phyloP scores from a whole-genome alignment of 2,888 invertebrate species.

The Hydroisotoma schaefferi region DNA sequence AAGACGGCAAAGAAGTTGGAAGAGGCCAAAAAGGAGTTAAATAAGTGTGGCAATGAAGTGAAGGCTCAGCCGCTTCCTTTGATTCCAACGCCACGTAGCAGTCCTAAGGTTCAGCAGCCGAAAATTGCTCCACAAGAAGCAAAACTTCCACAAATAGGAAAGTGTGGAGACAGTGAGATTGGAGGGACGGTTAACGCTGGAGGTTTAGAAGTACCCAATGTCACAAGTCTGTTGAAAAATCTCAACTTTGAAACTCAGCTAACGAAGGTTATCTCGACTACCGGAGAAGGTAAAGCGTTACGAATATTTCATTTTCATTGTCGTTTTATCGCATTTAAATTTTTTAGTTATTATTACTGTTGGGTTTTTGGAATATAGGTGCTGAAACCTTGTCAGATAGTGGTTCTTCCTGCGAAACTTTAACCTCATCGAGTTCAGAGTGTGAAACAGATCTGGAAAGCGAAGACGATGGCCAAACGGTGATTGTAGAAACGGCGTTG shows the following conservation, averaged over 20 bases:
- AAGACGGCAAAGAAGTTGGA: slow-evolving; percentile 52
- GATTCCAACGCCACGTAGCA: slow-evolving; percentile 12
- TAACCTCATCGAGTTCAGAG: slow-evolving; percentile 39
- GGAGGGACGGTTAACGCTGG: background rate
- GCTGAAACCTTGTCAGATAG: slow-evolving; percentile 16
- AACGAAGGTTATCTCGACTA: too few species aligned
- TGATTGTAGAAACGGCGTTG: slow-evolving; percentile 8
- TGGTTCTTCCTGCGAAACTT: slow-evolving; percentile 37
- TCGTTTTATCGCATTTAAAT: too few species aligned
- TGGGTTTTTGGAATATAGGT: too few species aligned
- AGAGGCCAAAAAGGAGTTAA: slow-evolving; percentile 51
- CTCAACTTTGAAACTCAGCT: background rate
- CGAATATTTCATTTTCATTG: too few species aligned
- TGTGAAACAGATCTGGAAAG: slow-evolving; percentile 28
- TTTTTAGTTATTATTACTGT: too few species aligned
- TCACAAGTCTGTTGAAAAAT: background rate
- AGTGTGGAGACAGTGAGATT: background rate
- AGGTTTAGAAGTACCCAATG: background rate
- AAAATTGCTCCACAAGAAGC: slow-evolving; percentile 4
- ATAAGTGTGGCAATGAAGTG: slow-evolving; percentile 40
- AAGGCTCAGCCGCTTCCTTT: slow-evolving; percentile 6
- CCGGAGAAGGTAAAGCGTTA: slow-evolving; percentile 4
- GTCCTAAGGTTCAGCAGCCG: slow-evolving; percentile 12
- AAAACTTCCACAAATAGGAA: background rate
- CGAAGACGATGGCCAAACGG: slow-evolving; percentile 24